Evolutionary conservation across 2,888 invertebrate species (phyloP).

Genomic region (Drymonia ruficornis): DNA sequence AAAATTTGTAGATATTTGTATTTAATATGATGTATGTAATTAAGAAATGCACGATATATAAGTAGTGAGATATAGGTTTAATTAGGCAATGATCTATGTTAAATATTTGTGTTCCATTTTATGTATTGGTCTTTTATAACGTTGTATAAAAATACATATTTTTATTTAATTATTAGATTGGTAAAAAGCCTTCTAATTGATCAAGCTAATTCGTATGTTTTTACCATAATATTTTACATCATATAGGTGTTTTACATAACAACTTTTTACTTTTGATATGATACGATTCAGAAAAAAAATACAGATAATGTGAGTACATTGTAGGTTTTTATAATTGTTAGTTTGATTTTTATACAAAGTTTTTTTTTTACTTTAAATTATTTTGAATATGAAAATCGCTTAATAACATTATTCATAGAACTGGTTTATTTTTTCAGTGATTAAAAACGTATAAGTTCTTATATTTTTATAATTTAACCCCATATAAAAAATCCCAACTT

Average conservation of each 20-base stretch:
- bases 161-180: not conserved
- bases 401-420: not conserved
- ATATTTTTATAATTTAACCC: not conserved
- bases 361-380: not conserved
- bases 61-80: conserved; percentile 49
- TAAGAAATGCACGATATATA: conserved; percentile 52
- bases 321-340: not conserved
- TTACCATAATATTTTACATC: too few species aligned
- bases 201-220: too few species aligned
- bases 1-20: conserved; percentile 51
- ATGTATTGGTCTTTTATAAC: conserved; percentile 12
- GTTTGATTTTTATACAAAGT: not conserved
- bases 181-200: not conserved
- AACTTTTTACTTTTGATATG: too few species aligned
- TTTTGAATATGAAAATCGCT: too few species aligned
- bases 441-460: too few species aligned
- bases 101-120: conserved; percentile 29
- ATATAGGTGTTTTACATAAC: too few species aligned
- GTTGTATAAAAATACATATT: not conserved
- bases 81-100: conserved; percentile 28
- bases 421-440: not conserved
- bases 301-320: too few species aligned
- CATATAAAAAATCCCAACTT: not conserved
- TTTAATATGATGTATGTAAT: conserved; percentile 35
- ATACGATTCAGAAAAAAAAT: too few species aligned